Evolutionary conservation across 92 coral and sea anemone genomes (phyloP).

Genomic region (Desmophyllum pertusum): DNA sequence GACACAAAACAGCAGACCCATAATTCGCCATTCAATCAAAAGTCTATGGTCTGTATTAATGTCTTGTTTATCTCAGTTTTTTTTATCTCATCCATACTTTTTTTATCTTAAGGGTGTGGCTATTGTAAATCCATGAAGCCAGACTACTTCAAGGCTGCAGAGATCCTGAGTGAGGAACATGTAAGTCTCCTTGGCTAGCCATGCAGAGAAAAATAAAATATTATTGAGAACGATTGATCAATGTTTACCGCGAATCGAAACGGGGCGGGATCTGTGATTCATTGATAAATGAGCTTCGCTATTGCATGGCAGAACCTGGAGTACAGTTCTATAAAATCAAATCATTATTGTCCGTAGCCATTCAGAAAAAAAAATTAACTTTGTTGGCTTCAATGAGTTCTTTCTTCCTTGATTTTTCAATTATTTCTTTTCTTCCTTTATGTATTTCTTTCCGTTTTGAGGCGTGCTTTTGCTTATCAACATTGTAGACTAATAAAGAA

Average conservation of each 20-base stretch:
- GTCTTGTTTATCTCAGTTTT: background rate
- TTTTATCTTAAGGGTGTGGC: constrained; percentile 81
- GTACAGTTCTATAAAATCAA: background rate
- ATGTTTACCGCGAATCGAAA: no score
- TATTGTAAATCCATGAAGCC: constrained; percentile 93
- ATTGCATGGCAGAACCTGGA: no score
- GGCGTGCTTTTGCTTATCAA: background rate
- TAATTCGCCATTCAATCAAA: no score
- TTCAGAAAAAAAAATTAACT: no score
- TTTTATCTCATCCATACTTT: background rate
- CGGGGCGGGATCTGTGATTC: no score
- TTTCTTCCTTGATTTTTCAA: background rate
- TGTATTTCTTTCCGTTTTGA: background rate
- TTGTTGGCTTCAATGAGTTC: no score
- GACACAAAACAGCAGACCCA: no score
- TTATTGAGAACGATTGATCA: background rate
- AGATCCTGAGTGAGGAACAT: constrained; percentile 78
- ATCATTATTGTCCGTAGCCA: background rate
- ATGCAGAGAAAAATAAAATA: background rate
- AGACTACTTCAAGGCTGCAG: constrained; percentile 84
- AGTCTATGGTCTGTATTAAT: no score
- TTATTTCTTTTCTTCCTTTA: background rate
- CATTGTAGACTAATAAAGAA: background rate
- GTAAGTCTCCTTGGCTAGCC: constrained; percentile 42
- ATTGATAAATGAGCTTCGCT: no score